These are phyloP conservation scores for Sylvilagus floridanus DNA, from an alignment of 2,797 vertebrate genomes.

Conservation along the genomic window DNA sequence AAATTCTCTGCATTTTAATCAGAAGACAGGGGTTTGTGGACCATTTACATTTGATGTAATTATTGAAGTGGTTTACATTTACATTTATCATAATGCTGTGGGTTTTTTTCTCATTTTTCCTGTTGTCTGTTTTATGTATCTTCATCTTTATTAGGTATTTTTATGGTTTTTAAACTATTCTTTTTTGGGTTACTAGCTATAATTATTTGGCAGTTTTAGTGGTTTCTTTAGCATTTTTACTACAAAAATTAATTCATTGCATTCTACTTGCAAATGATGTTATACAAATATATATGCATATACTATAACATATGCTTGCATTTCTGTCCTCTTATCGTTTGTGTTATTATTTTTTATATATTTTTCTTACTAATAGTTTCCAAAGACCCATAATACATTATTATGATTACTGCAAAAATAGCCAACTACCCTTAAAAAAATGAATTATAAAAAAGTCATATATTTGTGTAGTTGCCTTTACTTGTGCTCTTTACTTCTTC, in stretches of 20 bases:
- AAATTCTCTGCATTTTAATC: too few species aligned
- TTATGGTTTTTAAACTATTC: too few species aligned
- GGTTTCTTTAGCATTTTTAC: not conserved
- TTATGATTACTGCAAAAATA: not conserved
- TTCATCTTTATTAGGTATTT: too few species aligned
- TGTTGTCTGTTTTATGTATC: too few species aligned
- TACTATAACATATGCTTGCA: not conserved
- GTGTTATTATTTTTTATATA: not conserved
- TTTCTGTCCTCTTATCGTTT: not conserved
- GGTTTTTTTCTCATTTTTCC: too few species aligned
- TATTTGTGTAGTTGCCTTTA: not conserved
- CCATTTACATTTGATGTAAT: too few species aligned
- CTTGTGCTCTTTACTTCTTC: not conserved
- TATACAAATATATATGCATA: not conserved
- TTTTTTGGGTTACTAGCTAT: too few species aligned
- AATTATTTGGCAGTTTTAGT: not conserved
- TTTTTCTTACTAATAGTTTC: not conserved
- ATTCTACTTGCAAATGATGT: not conserved
- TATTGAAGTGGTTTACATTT: too few species aligned
- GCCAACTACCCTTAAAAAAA: not conserved
- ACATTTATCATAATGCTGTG: too few species aligned
- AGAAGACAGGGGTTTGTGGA: too few species aligned
- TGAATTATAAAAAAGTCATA: not conserved
- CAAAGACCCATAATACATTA: not conserved
- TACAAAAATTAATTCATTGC: not conserved